phyloP scores from a whole-genome alignment of 2,797 vertebrate species.

The Podargus strigoides region DNA sequence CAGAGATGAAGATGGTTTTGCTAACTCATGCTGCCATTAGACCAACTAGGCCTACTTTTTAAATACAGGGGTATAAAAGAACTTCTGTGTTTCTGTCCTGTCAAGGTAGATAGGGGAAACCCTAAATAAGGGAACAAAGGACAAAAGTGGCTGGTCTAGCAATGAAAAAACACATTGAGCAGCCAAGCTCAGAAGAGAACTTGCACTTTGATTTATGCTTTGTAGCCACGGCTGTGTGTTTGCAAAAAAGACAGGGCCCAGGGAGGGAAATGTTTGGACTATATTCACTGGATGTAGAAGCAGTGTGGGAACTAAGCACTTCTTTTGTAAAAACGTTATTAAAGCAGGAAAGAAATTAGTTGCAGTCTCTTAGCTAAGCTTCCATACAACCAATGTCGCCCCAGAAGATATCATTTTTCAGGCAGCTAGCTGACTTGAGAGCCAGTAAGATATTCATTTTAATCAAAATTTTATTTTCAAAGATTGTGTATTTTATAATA shows the following conservation, averaged over 20 bases:
- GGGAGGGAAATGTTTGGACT: background rate
- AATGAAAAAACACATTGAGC: background rate
- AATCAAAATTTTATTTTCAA: background rate
- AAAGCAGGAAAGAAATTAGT: conserved; percentile 1
- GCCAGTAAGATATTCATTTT: background rate
- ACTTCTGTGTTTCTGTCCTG: background rate
- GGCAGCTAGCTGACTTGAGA: background rate
- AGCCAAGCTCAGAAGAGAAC: background rate
- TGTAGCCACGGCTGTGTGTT: background rate
- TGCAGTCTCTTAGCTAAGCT: background rate
- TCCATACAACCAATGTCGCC: background rate
- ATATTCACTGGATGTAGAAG: background rate
- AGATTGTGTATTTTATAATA: background rate
- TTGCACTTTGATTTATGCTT: conserved; percentile 25
- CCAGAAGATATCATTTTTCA: background rate
- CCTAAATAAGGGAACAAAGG: background rate
- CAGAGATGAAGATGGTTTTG: background rate
- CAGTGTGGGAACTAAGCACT: background rate
- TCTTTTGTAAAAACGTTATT: conserved; percentile 12
- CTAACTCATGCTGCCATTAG: background rate
- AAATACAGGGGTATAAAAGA: background rate
- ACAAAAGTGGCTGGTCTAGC: background rate
- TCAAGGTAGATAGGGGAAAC: background rate
- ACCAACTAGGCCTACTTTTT: background rate
- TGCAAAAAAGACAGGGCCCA: background rate